A percentile compares a stretch with the other conserved stretches of the same genome.
Conservation (phyloP, 2,888 invertebrate genomes). For the Drosophila dives region DNA sequence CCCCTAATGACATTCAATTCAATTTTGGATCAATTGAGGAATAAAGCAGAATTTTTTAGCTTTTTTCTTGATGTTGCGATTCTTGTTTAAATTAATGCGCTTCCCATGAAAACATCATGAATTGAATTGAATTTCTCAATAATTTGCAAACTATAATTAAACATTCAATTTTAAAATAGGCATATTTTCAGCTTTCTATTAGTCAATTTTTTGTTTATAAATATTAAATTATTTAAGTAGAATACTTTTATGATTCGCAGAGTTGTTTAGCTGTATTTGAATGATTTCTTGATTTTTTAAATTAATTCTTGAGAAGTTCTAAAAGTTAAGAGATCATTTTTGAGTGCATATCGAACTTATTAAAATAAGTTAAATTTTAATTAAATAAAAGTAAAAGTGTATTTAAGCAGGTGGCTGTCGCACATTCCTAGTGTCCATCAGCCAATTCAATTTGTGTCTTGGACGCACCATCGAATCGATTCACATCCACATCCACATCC, state of each 20-base stretch:
- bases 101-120: not conserved
- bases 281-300: too few species aligned
- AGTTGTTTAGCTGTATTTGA: too few species aligned
- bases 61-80: constrained; percentile 5
- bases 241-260: not conserved
- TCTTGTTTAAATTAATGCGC: constrained; percentile 3
- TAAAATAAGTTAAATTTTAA: not conserved
- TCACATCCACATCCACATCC: not conserved
- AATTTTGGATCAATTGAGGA: constrained; percentile 31
- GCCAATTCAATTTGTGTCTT: constrained; percentile 26
- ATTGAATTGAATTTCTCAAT: not conserved
- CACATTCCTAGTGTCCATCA: constrained; percentile 13
- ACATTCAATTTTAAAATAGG: not conserved
- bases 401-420: constrained; percentile 35
- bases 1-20: constrained; percentile 44
- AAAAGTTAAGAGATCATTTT: too few species aligned
- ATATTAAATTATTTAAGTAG: not conserved
- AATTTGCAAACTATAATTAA: not conserved
- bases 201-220: constrained; percentile 4
- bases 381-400: constrained; percentile 52
- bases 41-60: constrained; percentile 8
- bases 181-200: not conserved
- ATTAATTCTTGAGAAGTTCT: too few species aligned
- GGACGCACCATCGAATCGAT: constrained; percentile 9
- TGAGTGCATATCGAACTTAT: not conserved